Evolutionary conservation across 2,888 invertebrate genomes (phyloP), one percentile per base, ranked within the genome.

Genomic region (Synanthedon andrenaeformis): DNA sequence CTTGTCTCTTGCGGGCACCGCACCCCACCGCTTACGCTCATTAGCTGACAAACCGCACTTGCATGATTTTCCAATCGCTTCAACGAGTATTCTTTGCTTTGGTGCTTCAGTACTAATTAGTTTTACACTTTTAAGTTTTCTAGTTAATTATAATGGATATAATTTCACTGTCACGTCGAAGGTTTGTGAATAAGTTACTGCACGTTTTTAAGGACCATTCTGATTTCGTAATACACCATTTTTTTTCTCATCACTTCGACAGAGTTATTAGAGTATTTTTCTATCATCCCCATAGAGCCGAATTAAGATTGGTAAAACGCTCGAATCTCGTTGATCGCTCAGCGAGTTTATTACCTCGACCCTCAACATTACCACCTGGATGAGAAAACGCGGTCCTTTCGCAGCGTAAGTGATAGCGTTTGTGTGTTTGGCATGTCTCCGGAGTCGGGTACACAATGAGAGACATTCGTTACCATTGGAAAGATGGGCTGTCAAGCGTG

Each of bases 381-480:
- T 62, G 67, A 71, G 64, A 63, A 67, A 63, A 70, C 74, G 76
- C 77, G 75, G 75, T 72, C 76, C 79, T 77, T 58, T 69, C 79
- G 76, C 85, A 85, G 83, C 85, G 88, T 88, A 85, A 87, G 86
- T 87, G 85, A 87, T 84, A 86, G 85, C 86, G 81, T 87, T 86
- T 87, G 86, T 87, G 82, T 87, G 84, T 87, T 86, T 86, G 87
- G 79, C 88, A 88, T 88, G 88, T 86, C 87, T 87, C 85, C 87
- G 88, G 89, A 96, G 96, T 96, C 93, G 96, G 96, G 92, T 96
- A 96, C 93, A 96, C 96, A 91, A 96, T 96, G 95, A 94, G 94
- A 92, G 96, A 96, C 92, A 96, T 96, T 91, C 94, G 95, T 89
- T 97, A 97, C 92, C 94, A 94, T 91, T 97, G 97, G 97, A 94